Evolutionary conservation across 2,797 vertebrate genomes (phyloP).

Genomic region (Paratrypauchen microcephalus): DNA sequence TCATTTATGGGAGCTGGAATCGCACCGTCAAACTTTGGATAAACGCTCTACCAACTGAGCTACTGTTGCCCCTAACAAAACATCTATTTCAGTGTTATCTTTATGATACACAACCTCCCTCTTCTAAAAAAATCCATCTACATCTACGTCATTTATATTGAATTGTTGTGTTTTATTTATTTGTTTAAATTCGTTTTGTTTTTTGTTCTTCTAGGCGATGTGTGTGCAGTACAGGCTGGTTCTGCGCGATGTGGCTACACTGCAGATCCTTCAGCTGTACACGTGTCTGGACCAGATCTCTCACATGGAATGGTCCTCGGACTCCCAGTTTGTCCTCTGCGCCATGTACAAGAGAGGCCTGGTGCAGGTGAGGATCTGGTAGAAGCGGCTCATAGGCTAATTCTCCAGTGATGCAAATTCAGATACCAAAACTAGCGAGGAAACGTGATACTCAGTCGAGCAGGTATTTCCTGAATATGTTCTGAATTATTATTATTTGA

Average conservation of each 20-base stretch:
- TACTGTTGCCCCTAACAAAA: not conserved
- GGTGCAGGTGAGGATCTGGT: slow-evolving; percentile 83
- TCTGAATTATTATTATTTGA: no score
- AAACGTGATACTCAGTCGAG: no score
- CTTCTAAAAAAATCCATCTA: not conserved
- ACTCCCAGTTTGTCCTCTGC: slow-evolving; percentile 92
- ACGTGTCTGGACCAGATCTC: slow-evolving; percentile 93
- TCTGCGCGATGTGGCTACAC: slow-evolving; percentile 82
- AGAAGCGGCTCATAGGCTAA: not conserved
- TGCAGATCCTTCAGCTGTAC: slow-evolving; percentile 89
- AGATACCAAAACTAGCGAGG: no score
- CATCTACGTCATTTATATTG: no score
- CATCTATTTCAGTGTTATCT: not conserved
- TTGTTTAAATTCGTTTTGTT: not conserved
- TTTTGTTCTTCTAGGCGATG: slow-evolving; percentile 79
- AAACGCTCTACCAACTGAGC: no score
- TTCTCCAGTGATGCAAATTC: no score
- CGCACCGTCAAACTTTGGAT: no score
- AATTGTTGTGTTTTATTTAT: no score
- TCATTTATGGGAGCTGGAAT: no score
- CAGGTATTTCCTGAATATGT: no score
- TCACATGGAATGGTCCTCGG: slow-evolving; percentile 91
- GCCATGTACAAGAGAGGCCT: slow-evolving; percentile 94
- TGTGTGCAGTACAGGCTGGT: slow-evolving; percentile 91
- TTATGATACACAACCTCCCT: not conserved